Evolutionary conservation across 2,888 invertebrate species (phyloP), one percentile per base, ranked within the genome.

Genomic region (Andrena dorsata): DNA sequence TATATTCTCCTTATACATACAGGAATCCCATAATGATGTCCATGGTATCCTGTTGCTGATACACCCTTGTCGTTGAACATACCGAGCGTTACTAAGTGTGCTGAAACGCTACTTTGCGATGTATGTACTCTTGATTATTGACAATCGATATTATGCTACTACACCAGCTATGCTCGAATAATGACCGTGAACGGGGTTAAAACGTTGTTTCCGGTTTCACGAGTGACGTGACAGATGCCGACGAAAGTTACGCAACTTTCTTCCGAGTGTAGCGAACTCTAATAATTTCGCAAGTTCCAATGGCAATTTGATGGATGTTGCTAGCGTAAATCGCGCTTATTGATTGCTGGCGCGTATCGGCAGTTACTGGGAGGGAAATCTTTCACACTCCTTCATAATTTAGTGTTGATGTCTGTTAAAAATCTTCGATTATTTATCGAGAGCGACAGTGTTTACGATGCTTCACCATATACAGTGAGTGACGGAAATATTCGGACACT

Each of bases 91-190:
- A 92, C 92, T 92, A 89, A 89, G 63, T 83, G 74, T 79, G 82
- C 71, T 83, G 83, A 84, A 87, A 87, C 70, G 64, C 28, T 72
- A 74, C 74, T 85, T 80, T 80, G 75, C 85, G 53, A 82, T 86
- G 65, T 83, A 82, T 86, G 65, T 82, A 82, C 76, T 70, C 81
- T 90, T 90, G 90, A 90, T 90, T 90, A 90, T 92, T 89, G 90
- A 90, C 90, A 90, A 92, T 92, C 92, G 82, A 92, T 92, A 92
- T 77, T 78, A 66, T 64, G 80, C 82, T 64, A 30, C 58, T 58
- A 69, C 60, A 70, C n/a, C 63, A 58, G 28, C 72, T 77, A 77
- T 70, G 74, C 74, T 80, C 77, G 73, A 83, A 72, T 65, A 65
- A 70, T 53, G 84, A 79, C 83, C 86, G 56, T 86, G 87, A 85